A percentile compares a stretch with the other conserved stretches of the same genome.
These are phyloP conservation scores for Lateolabrax maculatus DNA, from an alignment of 2,797 vertebrate genomes.

Conservation along the genomic window DNA sequence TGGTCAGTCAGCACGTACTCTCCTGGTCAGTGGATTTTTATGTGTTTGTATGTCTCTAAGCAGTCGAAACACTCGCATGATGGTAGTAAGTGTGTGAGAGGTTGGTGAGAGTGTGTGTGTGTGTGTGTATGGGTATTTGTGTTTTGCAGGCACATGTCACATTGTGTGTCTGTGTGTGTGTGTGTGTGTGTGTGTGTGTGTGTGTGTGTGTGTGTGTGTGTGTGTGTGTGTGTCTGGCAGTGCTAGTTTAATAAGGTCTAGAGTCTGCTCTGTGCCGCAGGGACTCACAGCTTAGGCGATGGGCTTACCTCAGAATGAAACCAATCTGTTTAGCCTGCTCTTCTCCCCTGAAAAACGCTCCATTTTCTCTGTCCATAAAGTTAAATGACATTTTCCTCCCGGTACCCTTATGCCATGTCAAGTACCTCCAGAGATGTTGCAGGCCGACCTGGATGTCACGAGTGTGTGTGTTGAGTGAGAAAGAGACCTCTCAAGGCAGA, in stretches of 20 bases:
- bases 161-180: constrained; percentile 60
- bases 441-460: constrained; percentile 70
- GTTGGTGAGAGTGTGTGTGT: constrained; percentile 18
- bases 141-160: constrained; percentile 75
- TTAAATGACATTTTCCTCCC: constrained; percentile 84
- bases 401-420: constrained; percentile 73
- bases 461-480: constrained; percentile 72
- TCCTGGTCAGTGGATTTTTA: constrained; percentile 29
- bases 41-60: constrained; percentile 25
- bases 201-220: constrained; percentile 53
- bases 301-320: constrained; percentile 87
- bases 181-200: constrained; percentile 59
- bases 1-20: constrained; percentile 24
- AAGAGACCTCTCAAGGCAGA: constrained; percentile 71
- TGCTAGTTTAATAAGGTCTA: constrained; percentile 86
- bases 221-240: constrained; percentile 71
- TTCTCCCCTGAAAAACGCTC: constrained; percentile 81
- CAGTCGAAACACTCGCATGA: constrained; percentile 18
- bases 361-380: constrained; percentile 83
- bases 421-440: constrained; percentile 76
- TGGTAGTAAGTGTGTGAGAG: constrained; percentile 10
- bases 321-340: constrained; percentile 87
- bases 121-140: constrained; percentile 66
- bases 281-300: constrained; percentile 78
- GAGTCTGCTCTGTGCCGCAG: constrained; percentile 84